Conservation (phyloP, 2,113 vertebrate species). For the Sardina pilchardus region DNA sequence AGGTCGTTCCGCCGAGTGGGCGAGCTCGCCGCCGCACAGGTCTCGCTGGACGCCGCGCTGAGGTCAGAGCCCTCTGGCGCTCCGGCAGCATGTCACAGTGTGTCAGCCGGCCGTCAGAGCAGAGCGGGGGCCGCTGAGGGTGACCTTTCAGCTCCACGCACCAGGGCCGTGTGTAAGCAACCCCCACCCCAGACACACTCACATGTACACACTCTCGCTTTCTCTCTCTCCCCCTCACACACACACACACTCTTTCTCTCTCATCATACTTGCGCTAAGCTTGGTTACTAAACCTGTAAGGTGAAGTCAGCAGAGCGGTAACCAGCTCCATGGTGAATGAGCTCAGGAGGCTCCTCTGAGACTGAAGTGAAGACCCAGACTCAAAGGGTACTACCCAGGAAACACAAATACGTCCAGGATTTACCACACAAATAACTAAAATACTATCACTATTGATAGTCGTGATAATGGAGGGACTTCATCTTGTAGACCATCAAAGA, state of each 20-base stretch:
- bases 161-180: constrained; percentile 69
- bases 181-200: constrained; percentile 60
- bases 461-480: not conserved
- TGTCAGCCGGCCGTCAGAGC: constrained; percentile 79
- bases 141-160: constrained; percentile 77
- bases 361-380: not conserved
- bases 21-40: constrained; percentile 45
- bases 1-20: constrained; percentile 5
- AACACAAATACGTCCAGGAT: not conserved
- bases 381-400: not conserved
- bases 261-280: constrained; percentile 64
- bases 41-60: constrained; percentile 60
- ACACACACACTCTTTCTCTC: constrained; percentile 6
- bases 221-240: constrained; percentile 69
- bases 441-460: not conserved
- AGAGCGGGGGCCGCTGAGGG: constrained; percentile 67
- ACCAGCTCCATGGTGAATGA: constrained; percentile 37
- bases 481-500: not conserved
- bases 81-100: constrained; percentile 79
- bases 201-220: constrained; percentile 67
- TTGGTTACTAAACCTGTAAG: constrained; percentile 53
- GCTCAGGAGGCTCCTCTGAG: not conserved
- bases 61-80: constrained; percentile 75
- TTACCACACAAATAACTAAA: not conserved
- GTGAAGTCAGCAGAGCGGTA: constrained; percentile 56